Evolutionary conservation across 2,797 vertebrate species (phyloP).

Genomic region (Hipposideros larvatus): DNA sequence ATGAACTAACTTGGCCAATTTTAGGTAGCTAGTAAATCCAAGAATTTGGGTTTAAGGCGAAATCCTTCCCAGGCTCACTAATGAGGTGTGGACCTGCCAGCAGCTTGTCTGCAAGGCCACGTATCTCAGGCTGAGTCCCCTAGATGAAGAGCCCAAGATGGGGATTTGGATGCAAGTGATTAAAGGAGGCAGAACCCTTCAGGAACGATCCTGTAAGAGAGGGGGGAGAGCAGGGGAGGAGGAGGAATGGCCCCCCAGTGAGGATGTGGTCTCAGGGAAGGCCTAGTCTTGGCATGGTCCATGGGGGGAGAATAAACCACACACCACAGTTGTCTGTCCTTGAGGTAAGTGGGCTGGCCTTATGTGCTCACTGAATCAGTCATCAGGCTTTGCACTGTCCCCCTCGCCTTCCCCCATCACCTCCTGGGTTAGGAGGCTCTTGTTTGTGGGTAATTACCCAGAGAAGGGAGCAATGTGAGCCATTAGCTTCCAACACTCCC

Average conservation of each 20-base stretch:
- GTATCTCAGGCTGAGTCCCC: background rate
- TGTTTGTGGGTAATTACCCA: background rate
- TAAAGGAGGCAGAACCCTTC: background rate
- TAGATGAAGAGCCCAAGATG: background rate
- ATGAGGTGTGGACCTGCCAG: background rate
- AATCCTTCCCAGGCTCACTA: background rate
- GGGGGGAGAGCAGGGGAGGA: background rate
- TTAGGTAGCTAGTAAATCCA: background rate
- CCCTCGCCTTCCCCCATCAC: accelerated
- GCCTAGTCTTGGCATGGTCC: background rate
- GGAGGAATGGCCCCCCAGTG: background rate
- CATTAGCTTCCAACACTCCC: background rate
- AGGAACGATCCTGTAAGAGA: background rate
- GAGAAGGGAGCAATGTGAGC: background rate
- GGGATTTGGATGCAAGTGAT: background rate
- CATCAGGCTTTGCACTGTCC: background rate
- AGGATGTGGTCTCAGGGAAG: background rate
- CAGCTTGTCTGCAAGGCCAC: background rate
- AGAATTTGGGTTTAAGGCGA: background rate
- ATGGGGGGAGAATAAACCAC: background rate
- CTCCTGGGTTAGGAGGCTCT: background rate
- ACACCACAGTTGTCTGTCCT: accelerated
- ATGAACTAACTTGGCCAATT: background rate
- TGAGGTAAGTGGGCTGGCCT: background rate
- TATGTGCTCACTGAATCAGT: background rate